phyloP scores from a whole-genome alignment of 2,888 invertebrate genomes.

The Diaprepes abbreviatus region DNA sequence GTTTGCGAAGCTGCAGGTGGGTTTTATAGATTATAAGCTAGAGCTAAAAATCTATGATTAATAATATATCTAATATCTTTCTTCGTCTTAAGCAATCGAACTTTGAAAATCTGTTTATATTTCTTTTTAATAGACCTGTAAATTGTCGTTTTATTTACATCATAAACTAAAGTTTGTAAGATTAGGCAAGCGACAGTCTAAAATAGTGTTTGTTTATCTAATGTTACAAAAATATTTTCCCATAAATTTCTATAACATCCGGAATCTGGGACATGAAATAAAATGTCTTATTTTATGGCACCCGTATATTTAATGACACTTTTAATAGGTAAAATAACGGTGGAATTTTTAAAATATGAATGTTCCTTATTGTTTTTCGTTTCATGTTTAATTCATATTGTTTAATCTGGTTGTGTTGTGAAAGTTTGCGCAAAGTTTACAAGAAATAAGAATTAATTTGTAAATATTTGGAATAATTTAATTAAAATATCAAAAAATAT shows the following conservation, averaged over 20 bases:
- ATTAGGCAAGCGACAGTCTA: background rate
- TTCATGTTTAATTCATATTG: background rate
- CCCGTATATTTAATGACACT: background rate
- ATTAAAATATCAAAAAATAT: no score
- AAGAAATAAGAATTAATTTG: no score
- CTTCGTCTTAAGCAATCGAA: no score
- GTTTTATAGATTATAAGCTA: no score
- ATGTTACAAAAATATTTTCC: background rate
- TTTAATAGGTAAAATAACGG: background rate
- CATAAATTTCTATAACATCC: background rate
- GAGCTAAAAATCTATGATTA: no score
- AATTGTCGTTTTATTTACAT: background rate
- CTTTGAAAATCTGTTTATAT: no score
- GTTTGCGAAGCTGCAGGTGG: no score
- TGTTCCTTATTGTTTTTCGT: background rate
- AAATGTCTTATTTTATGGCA: background rate
- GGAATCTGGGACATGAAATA: background rate
- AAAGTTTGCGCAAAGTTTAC: no score
- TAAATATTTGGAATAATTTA: no score
- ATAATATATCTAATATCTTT: no score
- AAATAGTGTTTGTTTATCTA: background rate
- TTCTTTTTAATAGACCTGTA: no score
- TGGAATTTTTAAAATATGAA: background rate
- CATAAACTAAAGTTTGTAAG: background rate
- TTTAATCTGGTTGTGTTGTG: no score